phyloP scores from a whole-genome alignment of 1,140 invertebrate genomes.

The Dolichoris vasculosae region DNA sequence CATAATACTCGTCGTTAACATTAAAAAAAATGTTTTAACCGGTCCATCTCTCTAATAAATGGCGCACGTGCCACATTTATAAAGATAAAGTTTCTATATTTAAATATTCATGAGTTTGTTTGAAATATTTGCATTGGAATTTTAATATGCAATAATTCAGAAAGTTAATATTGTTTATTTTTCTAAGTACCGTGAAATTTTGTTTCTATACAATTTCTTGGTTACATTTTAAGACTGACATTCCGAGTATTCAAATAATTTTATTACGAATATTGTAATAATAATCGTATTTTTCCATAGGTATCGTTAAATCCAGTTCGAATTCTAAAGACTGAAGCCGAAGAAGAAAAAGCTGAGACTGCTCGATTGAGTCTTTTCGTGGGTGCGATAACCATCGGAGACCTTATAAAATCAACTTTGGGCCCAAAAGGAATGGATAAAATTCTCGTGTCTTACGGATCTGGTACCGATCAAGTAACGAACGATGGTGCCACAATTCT shows the following conservation, averaged over 20 bases:
- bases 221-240: constrained; percentile 27
- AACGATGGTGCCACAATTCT: constrained; percentile 99
- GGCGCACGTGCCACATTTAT: constrained; percentile 47
- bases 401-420: constrained; percentile 97
- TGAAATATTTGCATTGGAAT: background rate
- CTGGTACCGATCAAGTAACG: constrained; percentile 91
- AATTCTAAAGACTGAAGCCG: constrained; percentile 95
- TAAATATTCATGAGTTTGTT: background rate
- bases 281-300: constrained; percentile 69
- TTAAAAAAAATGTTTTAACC: constrained; percentile 11
- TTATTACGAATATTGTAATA: background rate
- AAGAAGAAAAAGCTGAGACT: constrained; percentile 97
- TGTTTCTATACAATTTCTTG: constrained; percentile 21
- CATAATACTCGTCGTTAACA: background rate
- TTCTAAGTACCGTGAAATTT: background rate
- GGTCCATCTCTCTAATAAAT: constrained; percentile 12
- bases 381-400: constrained; percentile 98
- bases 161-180: no score
- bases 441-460: constrained; percentile 91
- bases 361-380: constrained; percentile 97
- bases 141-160: background rate
- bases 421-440: constrained; percentile 99
- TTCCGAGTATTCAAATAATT: background rate
- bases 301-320: constrained; percentile 94
- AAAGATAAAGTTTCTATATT: background rate